Evolutionary conservation across 2,888 invertebrate genomes (phyloP).

Genomic region (Ferrisia virgata): DNA sequence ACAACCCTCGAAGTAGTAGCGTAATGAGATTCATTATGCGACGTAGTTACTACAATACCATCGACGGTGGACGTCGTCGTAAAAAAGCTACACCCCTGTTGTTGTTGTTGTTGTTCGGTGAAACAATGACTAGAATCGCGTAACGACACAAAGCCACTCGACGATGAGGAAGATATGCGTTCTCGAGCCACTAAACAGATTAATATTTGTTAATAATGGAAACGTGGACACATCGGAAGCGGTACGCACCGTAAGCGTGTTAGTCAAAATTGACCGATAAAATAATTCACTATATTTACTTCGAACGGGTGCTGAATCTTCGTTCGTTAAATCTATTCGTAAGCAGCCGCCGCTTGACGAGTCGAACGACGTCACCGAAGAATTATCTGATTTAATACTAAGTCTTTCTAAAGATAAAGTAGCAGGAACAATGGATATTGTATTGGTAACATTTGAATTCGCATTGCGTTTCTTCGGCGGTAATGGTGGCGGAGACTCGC

Average conservation of each 20-base stretch:
- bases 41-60: conserved; percentile 10
- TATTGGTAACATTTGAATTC: conserved; percentile 37
- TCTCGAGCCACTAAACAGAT: conserved; percentile 16
- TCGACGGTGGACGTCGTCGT: conserved; percentile 26
- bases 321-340: conserved; percentile 1
- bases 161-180: conserved; percentile 38
- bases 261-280: not conserved
- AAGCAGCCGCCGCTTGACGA: conserved; percentile 2
- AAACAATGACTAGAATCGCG: conserved; percentile 40
- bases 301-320: not conserved
- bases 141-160: conserved; percentile 31
- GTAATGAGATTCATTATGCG: conserved; percentile 15
- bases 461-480: conserved; percentile 60
- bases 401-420: conserved; percentile 49
- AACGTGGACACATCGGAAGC: not conserved
- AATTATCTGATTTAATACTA: conserved; percentile 67
- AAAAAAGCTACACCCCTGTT: not conserved
- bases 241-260: not conserved
- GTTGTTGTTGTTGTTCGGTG: conserved; percentile 18
- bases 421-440: not conserved
- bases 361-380: conserved; percentile 50
- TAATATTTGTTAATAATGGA: not conserved
- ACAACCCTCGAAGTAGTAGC: conserved; percentile 10
- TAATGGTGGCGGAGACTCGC: conserved; percentile 60
- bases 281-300: conserved; percentile 10